Evolutionary conservation across 1,140 invertebrate species (phyloP), one percentile per base, ranked within the genome.

Genomic region (Orchesella cincta): DNA sequence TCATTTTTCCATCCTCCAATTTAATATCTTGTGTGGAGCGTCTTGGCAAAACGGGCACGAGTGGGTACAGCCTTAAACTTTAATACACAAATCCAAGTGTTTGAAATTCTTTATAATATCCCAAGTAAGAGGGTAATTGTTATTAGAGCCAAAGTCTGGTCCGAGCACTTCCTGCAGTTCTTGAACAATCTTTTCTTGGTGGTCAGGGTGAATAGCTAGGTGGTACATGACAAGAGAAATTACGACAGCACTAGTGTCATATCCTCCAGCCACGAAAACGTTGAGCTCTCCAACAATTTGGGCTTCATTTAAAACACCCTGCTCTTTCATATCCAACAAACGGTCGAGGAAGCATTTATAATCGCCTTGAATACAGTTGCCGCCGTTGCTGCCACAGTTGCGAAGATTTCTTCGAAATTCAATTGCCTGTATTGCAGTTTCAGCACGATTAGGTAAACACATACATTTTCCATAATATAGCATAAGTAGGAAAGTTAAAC

Each of bases 51-150:
- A 67, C 12, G 8, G 62, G 62, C 31, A 29, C 29, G 5, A 29
- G 29, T 29, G 62, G 62, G 33, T 31, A 67, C 23, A 67, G 8
- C n/a, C 62, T 26, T 1, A 67, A n/a, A 67, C 62, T 31, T 67
- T 67, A 5, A 67, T 31, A n/a, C 62, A 67, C 26, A 67, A n/a
- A 26, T 67, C 62, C n/a, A 67, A 33, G n/a, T 67, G 33, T n/a
- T 67, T 67, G 26, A 67, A 31, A 31, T 67, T 29, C 31, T 67
- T 67, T 29, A n/a, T 33, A n/a, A 67, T 67, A 31, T 67, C 62
- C 28, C 2, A 33, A 16, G 29, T 23, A 2, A 3, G 12, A 2
- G 62, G 1, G 2, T 8, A n/a, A 31, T 1, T n/a, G 26, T 23
- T 29, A 2, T 31, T 67, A 12, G 29, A 5, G 8, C 33, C 62